A percentile compares a stretch with the other conserved stretches of the same genome.
Evolutionary conservation across 2,113 vertebrate species (phyloP).

Genomic region (Diphyllodes magnificus): DNA sequence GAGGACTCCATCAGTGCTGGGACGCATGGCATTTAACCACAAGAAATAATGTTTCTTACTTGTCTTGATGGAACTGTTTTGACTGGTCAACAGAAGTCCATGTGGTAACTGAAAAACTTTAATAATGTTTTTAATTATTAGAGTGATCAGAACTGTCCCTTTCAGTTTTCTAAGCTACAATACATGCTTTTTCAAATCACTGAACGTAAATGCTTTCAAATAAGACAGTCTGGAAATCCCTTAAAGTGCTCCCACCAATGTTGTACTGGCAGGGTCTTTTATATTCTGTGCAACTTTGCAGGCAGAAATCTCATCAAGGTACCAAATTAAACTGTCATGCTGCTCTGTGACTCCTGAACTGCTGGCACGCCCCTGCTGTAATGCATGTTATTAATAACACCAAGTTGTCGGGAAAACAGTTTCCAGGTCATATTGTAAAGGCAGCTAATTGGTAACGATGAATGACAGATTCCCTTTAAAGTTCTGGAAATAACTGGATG

Average conservation of each 20-base stretch:
- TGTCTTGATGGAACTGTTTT: neutral
- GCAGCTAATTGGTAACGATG: conserved; percentile 39
- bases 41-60: neutral
- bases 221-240: neutral
- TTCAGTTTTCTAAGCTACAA: neutral
- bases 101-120: neutral
- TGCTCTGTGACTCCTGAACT: conserved; percentile 49
- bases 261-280: neutral
- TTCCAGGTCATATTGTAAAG: conserved; percentile 51
- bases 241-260: neutral
- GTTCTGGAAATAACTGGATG: neutral
- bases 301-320: conserved; percentile 56
- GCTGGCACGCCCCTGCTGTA: conserved; percentile 30
- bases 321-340: conserved; percentile 61
- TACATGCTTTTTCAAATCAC: neutral
- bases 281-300: conserved; percentile 32
- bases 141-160: neutral
- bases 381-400: conserved; percentile 56
- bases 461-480: conserved; percentile 31
- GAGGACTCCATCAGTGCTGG: neutral
- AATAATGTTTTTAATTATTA: neutral
- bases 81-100: neutral
- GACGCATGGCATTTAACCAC: neutral
- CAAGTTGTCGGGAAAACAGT: conserved; percentile 32
- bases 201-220: neutral